These are phyloP conservation scores for Ornithoptera priamus DNA, from an alignment of 2,888 invertebrate species.

Conservation along the genomic window DNA sequence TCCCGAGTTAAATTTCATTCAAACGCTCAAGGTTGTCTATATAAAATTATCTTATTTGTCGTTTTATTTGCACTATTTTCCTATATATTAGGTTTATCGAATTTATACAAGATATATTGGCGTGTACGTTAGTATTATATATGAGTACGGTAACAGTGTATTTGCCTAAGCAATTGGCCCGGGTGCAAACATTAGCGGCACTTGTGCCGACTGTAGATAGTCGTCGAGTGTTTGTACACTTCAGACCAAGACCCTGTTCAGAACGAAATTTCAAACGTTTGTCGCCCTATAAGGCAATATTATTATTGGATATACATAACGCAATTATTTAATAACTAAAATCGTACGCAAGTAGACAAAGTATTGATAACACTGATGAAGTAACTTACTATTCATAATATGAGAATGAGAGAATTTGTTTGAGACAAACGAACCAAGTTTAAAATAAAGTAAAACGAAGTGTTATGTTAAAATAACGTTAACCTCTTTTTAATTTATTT, in stretches of 20 bases:
- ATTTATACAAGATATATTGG: constrained; percentile 17
- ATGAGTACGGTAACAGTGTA: constrained; percentile 39
- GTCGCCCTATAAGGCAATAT: background rate
- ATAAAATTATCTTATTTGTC: background rate
- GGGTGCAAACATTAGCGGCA: constrained; percentile 40
- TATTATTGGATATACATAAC: background rate
- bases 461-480: no score
- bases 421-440: no score
- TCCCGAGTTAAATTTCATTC: no score
- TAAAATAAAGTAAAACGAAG: no score
- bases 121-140: constrained; percentile 32
- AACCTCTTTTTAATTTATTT: no score
- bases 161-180: constrained; percentile 45
- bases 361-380: no score
- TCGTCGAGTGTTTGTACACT: constrained; percentile 43
- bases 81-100: constrained; percentile 1
- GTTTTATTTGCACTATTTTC: background rate
- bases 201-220: constrained; percentile 43
- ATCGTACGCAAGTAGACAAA: no score
- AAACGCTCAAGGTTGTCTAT: background rate
- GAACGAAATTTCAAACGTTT: background rate
- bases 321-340: no score
- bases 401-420: no score
- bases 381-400: no score
- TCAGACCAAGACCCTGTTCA: constrained; percentile 30